A percentile compares a stretch with the other conserved stretches of the same genome.
Conservation (phyloP, 2,113 vertebrate genomes). For the Sardina pilchardus region DNA sequence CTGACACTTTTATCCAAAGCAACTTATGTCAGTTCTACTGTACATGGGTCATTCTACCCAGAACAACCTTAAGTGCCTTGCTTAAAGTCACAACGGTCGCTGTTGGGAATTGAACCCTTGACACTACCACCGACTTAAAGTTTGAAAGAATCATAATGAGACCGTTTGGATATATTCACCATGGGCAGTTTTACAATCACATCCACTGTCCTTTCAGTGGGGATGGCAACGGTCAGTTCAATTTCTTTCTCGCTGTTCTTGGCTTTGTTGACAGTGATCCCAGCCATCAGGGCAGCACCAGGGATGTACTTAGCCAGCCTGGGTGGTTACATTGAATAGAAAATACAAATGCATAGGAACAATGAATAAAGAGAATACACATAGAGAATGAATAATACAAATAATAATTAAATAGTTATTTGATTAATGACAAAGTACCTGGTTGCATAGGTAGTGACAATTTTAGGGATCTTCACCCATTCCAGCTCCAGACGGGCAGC, state of each 20-base stretch:
- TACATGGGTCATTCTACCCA: too few relatives aligned
- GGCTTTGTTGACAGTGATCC: constrained; percentile 50
- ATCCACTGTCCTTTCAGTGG: constrained; percentile 61
- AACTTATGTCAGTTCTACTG: too few relatives aligned
- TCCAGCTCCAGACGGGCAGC: constrained; percentile 68
- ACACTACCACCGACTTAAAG: neutral
- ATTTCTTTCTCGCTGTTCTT: constrained; percentile 67
- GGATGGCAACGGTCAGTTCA: constrained; percentile 61
- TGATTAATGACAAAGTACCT: constrained; percentile 52
- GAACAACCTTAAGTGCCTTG: too few relatives aligned
- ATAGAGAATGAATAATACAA: neutral
- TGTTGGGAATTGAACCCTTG: too few relatives aligned
- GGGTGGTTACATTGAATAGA: constrained; percentile 25
- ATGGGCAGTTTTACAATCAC: constrained; percentile 69
- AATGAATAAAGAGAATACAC: too few relatives aligned
- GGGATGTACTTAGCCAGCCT: constrained; percentile 67
- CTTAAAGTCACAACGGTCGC: too few relatives aligned
- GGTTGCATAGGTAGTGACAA: constrained; percentile 46
- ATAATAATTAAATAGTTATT: neutral
- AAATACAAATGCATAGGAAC: neutral
- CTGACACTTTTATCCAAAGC: too few relatives aligned
- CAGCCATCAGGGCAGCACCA: constrained; percentile 53
- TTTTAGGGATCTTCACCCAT: constrained; percentile 65
- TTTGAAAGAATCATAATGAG: neutral
- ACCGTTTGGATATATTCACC: constrained; percentile 53